Percentiles rank a stretch among this genome's conserved stretches.
Conservation (phyloP, 2,797 vertebrate species). For the Taenioides sp. region DNA sequence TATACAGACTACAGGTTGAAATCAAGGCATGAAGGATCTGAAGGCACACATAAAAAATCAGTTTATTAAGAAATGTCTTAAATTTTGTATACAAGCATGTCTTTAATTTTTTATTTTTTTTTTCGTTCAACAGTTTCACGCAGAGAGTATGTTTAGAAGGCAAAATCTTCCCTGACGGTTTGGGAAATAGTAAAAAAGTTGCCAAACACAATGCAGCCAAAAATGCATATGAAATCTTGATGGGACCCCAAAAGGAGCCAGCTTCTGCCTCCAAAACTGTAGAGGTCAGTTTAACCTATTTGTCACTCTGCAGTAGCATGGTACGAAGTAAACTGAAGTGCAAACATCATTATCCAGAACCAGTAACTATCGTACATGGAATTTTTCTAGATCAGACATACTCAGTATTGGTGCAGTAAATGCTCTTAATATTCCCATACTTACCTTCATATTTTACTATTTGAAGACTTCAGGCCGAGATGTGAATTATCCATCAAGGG, state of each 20-base stretch:
- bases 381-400: too few species aligned
- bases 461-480: constrained; percentile 44
- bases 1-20: too few species aligned
- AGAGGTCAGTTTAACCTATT: not conserved
- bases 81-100: too few species aligned
- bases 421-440: too few species aligned
- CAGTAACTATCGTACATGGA: not conserved
- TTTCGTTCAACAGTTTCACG: constrained; percentile 28
- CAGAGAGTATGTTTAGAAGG: constrained; percentile 15
- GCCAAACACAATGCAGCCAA: constrained; percentile 16
- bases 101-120: too few species aligned
- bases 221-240: not conserved
- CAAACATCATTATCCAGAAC: not conserved
- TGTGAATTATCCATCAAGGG: not conserved
- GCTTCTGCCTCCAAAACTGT: not conserved
- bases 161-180: not conserved
- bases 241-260: not conserved
- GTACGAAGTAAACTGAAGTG: not conserved
- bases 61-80: too few species aligned
- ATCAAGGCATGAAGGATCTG: too few species aligned
- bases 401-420: too few species aligned
- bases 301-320: too few species aligned
- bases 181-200: constrained; percentile 20
- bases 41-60: too few species aligned
- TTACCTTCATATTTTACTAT: constrained; percentile 6